These are phyloP conservation scores for Drosophila pseudotakahashii DNA, from an alignment of 2,888 invertebrate species.

Conservation along the genomic window DNA sequence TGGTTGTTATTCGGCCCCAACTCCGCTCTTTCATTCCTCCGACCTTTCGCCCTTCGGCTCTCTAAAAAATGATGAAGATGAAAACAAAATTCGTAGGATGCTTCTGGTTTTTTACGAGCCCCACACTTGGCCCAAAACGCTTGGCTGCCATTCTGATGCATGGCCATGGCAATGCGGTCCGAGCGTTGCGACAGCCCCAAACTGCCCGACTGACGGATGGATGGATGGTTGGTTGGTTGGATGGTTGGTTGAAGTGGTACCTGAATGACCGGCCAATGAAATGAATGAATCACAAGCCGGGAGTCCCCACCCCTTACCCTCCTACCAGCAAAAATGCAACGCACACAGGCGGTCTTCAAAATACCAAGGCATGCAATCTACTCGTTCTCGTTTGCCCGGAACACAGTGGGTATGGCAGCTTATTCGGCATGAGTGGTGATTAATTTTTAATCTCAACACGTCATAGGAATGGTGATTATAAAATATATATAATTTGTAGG, in stretches of 20 bases:
- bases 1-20: slow-evolving; percentile 71
- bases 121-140: slow-evolving; percentile 75
- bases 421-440: slow-evolving; percentile 8
- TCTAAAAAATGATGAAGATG: slow-evolving; percentile 36
- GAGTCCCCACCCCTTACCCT: not conserved
- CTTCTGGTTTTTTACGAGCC: slow-evolving; percentile 66
- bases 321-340: slow-evolving; percentile 1
- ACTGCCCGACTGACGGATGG: slow-evolving; percentile 29
- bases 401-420: slow-evolving; percentile 5
- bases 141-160: slow-evolving; percentile 73
- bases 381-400: not conserved
- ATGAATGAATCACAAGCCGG: slow-evolving; percentile 69
- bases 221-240: slow-evolving; percentile 22
- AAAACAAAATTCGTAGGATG: slow-evolving; percentile 73
- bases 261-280: slow-evolving; percentile 54
- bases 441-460: slow-evolving; percentile 12
- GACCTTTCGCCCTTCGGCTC: not conserved
- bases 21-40: not conserved
- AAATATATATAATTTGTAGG: slow-evolving; percentile 13
- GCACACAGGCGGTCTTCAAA: slow-evolving; percentile 12
- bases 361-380: slow-evolving; percentile 19
- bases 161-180: slow-evolving; percentile 76
- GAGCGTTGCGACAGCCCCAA: slow-evolving; percentile 67
- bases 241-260: slow-evolving; percentile 30
- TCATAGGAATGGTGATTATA: slow-evolving; percentile 11